A percentile compares a stretch with the other conserved stretches of the same genome.
Conservation (phyloP, 2,797 vertebrate genomes). For the Leucoraja ocellata region DNA sequence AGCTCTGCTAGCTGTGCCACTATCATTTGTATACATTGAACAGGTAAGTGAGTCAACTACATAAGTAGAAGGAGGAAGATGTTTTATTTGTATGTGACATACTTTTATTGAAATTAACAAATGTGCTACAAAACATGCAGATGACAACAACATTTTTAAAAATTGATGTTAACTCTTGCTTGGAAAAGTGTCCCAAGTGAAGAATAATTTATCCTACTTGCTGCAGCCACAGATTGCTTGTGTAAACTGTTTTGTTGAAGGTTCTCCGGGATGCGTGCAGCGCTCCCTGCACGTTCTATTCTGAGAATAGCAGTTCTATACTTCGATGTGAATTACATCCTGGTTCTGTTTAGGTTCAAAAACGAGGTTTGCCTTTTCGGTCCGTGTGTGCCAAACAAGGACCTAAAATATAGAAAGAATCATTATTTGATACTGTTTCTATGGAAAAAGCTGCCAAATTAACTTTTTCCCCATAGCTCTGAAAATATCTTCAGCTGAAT, state of each 20-base stretch:
- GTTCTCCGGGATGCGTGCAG: neutral
- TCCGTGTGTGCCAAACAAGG: constrained; percentile 97
- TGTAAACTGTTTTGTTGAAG: neutral
- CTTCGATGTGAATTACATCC: constrained; percentile 85
- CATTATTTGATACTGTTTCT: neutral
- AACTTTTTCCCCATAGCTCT: neutral
- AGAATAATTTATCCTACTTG: neutral
- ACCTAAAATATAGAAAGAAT: constrained; percentile 61
- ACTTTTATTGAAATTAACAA: neutral
- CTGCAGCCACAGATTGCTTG: neutral
- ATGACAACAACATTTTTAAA: neutral
- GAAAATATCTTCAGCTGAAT: neutral
- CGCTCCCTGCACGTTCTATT: neutral
- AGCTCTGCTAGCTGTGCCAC: no score
- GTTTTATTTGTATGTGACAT: neutral
- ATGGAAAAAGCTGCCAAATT: neutral
- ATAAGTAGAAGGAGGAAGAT: neutral
- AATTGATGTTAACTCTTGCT: constrained; percentile 15
- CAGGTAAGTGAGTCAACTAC: neutral
- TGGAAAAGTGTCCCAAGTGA: neutral
- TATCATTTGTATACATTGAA: neutral
- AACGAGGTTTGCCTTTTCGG: constrained; percentile 87
- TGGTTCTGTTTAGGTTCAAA: constrained; percentile 85
- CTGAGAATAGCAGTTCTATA: constrained; percentile 57
- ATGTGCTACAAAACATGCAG: neutral